Conservation (phyloP, 2,113 vertebrate genomes). For the Orientallactaga bullata region DNA sequence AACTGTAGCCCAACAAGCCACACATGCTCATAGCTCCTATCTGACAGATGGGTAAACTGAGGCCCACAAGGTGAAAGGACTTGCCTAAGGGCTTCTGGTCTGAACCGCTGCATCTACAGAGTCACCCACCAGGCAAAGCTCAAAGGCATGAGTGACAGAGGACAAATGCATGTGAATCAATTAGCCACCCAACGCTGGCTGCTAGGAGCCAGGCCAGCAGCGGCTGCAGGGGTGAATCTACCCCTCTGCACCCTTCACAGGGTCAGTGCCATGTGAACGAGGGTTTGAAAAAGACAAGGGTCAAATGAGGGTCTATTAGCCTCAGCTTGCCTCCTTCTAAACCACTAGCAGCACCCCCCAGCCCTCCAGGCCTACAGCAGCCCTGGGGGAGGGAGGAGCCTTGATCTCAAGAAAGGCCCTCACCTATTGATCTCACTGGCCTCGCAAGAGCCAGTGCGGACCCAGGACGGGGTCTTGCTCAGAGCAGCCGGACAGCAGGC, state of each 20-base stretch:
- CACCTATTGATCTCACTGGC: accelerated
- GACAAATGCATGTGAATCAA: neutral
- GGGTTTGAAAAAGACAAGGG: neutral
- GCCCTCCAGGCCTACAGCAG: accelerated
- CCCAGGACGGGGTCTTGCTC: neutral
- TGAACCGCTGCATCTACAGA: neutral
- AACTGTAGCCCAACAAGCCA: neutral
- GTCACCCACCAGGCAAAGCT: accelerated
- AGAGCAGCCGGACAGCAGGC: neutral
- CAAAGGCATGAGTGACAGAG: neutral
- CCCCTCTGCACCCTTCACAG: neutral
- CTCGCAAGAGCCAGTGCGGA: neutral
- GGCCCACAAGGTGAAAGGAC: accelerated
- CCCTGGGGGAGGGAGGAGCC: neutral
- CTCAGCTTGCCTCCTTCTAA: neutral
- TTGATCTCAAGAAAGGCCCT: accelerated
- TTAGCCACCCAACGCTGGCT: too few relatives aligned
- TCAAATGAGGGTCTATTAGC: neutral
- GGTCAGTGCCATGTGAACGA: accelerated
- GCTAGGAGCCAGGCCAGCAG: neutral
- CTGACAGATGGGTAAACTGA: neutral
- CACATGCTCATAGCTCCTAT: accelerated
- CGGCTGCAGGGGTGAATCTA: neutral
- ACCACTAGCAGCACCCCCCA: neutral
- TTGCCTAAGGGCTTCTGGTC: neutral